phyloP scores from a whole-genome alignment of 2,888 invertebrate species.

The Limnephilus lunatus region DNA sequence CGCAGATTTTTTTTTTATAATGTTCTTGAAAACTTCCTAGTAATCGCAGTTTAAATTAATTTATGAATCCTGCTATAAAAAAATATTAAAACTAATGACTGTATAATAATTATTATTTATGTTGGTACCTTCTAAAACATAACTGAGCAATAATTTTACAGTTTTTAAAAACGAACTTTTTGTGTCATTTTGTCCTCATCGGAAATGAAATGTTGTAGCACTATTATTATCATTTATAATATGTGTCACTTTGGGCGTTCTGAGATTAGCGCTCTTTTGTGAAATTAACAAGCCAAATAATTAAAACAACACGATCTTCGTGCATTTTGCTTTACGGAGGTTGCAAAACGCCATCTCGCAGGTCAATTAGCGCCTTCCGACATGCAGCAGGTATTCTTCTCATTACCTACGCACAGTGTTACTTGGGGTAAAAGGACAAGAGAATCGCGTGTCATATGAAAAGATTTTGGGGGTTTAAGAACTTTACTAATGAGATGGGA shows the following conservation, averaged over 20 bases:
- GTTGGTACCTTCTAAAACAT: too few relatives aligned
- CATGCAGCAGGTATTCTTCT: background rate
- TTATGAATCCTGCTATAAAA: too few relatives aligned
- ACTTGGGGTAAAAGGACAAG: background rate
- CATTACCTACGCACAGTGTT: background rate
- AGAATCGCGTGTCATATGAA: constrained; percentile 14
- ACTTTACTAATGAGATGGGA: constrained; percentile 17
- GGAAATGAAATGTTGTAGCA: background rate
- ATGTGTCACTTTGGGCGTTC: background rate
- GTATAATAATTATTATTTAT: too few relatives aligned
- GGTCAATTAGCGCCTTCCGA: constrained; percentile 31
- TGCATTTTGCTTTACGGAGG: constrained; percentile 58
- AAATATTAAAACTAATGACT: too few relatives aligned
- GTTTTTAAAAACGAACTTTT: background rate
- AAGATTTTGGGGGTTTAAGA: background rate
- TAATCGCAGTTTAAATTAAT: too few relatives aligned
- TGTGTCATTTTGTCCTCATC: background rate
- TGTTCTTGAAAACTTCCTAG: too few relatives aligned
- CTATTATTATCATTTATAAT: background rate
- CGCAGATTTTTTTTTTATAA: too few relatives aligned
- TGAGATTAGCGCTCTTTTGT: constrained; percentile 18
- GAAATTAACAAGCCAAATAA: constrained; percentile 58
- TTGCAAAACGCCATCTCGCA: constrained; percentile 40
- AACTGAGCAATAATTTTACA: background rate
- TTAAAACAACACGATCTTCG: constrained; percentile 60